Evolutionary conservation across 2,113 vertebrate species (phyloP).

Genomic region (Brienomyrus longianalis): DNA sequence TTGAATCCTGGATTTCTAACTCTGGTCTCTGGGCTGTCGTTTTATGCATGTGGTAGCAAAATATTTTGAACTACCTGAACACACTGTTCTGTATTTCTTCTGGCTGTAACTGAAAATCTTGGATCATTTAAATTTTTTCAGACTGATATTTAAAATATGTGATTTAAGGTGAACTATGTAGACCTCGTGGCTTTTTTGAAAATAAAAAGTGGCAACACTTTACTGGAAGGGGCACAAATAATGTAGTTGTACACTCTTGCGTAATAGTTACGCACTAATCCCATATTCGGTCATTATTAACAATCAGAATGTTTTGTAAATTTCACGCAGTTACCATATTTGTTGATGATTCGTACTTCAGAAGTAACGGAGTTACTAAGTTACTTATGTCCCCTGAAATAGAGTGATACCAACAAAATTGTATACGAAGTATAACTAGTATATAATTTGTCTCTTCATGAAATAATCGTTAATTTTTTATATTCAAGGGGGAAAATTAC

Average conservation of each 20-base stretch:
- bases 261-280: not conserved
- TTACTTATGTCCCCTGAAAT: too few relatives aligned
- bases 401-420: too few relatives aligned
- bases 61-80: not conserved
- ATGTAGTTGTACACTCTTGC: not conserved
- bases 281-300: not conserved
- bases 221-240: not conserved
- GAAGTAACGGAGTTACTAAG: too few relatives aligned
- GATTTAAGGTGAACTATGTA: not conserved
- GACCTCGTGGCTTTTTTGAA: not conserved
- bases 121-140: not conserved
- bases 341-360: too few relatives aligned
- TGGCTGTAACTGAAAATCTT: not conserved
- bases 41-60: not conserved
- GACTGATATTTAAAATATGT: not conserved
- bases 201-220: not conserved
- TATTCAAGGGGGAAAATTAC: too few relatives aligned
- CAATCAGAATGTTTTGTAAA: too few relatives aligned
- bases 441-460: too few relatives aligned
- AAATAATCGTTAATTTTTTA: too few relatives aligned
- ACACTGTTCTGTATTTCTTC: not conserved
- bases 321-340: too few relatives aligned
- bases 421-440: too few relatives aligned
- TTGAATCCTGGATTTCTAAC: not conserved
- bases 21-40: not conserved